Percentiles rank a stretch among this genome's conserved stretches.
Evolutionary conservation across 2,888 invertebrate genomes (phyloP).

Genomic region (Cephus pulcher): DNA sequence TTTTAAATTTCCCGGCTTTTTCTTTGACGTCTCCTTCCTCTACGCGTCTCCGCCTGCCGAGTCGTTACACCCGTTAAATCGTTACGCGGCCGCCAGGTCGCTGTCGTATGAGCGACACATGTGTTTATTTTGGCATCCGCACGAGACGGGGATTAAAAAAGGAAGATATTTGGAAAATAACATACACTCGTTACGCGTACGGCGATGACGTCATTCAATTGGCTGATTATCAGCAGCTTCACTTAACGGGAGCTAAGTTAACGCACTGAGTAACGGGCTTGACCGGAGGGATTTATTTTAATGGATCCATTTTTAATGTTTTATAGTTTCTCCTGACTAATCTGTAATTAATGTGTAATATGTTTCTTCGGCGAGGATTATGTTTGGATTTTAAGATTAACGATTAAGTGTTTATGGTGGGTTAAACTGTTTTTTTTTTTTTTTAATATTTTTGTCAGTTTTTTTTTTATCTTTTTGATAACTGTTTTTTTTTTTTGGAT

Average conservation of each 20-base stretch:
- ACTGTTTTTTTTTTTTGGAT: background rate
- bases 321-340: background rate
- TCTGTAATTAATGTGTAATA: background rate
- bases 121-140: constrained; percentile 11
- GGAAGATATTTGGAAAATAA: background rate
- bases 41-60: background rate
- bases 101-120: constrained; percentile 9
- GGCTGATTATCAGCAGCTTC: background rate
- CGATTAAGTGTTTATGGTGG: background rate
- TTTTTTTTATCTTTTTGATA: too few relatives aligned
- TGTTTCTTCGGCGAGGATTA: background rate
- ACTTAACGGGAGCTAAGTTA: background rate
- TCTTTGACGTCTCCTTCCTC: background rate
- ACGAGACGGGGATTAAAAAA: background rate
- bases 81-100: constrained; percentile 35
- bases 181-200: background rate
- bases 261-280: background rate
- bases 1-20: constrained; percentile 2
- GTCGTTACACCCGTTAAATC: constrained; percentile 30
- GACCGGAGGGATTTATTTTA: background rate
- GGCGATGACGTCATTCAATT: background rate
- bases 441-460: too few relatives aligned
- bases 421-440: background rate
- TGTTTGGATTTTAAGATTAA: background rate
- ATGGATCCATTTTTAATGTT: background rate